Evolutionary conservation across 1,140 invertebrate species (phyloP).

Genomic region (Sitodiplosis mosellana): DNA sequence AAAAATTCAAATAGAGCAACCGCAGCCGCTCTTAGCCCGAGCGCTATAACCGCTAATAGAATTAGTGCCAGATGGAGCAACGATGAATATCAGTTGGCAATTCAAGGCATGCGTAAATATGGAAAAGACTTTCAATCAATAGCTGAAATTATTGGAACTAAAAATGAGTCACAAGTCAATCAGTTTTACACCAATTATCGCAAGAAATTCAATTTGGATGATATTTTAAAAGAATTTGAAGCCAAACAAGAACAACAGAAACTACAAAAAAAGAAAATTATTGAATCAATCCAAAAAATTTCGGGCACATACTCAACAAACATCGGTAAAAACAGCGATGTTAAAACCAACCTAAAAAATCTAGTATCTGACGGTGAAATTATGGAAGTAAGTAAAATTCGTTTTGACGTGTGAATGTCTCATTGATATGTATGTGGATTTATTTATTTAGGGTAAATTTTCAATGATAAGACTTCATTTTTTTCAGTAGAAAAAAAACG

Average conservation of each 20-base stretch:
- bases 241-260: constrained; percentile 11
- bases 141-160: constrained; percentile 86
- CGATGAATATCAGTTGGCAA: constrained; percentile 77
- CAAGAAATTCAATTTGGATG: constrained; percentile 77
- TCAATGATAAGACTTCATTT: too few relatives aligned
- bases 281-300: too few relatives aligned
- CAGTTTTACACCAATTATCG: constrained; percentile 83
- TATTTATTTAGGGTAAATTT: too few relatives aligned
- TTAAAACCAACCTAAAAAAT: too few relatives aligned
- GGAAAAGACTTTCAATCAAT: constrained; percentile 93
- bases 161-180: constrained; percentile 79
- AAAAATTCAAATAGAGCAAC: constrained; percentile 42
- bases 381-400: too few relatives aligned
- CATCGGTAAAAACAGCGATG: too few relatives aligned
- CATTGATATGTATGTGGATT: too few relatives aligned
- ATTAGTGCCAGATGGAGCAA: constrained; percentile 83
- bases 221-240: constrained; percentile 75
- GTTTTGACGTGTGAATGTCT: too few relatives aligned
- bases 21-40: constrained; percentile 55
- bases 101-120: constrained; percentile 84
- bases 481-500: too few relatives aligned
- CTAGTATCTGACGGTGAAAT: too few relatives aligned
- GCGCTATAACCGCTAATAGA: constrained; percentile 39
- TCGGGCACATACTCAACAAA: too few relatives aligned
- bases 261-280: not conserved